These are phyloP conservation scores for Onychostoma macrolepis DNA, from an alignment of 2,113 vertebrate genomes.

Conservation along the genomic window DNA sequence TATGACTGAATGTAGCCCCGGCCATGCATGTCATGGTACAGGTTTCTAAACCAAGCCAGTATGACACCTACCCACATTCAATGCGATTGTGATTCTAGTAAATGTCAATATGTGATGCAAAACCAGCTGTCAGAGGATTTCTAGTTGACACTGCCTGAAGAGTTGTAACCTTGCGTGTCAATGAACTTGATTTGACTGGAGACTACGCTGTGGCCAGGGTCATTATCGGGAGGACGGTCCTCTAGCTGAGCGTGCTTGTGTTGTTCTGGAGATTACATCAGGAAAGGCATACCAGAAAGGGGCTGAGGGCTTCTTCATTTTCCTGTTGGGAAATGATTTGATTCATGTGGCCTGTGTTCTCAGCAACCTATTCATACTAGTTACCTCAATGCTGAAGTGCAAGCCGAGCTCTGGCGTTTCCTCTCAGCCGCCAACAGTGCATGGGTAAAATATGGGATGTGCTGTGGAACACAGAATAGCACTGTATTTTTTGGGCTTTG, in stretches of 20 bases:
- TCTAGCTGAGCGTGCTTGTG: constrained; percentile 14
- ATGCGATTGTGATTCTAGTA: neutral
- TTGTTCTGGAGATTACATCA: constrained; percentile 54
- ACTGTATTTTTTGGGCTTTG: constrained; percentile 30
- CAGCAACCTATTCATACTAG: constrained; percentile 37
- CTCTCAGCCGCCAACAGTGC: neutral
- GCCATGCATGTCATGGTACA: neutral
- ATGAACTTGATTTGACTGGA: constrained; percentile 8
- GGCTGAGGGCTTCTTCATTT: constrained; percentile 49
- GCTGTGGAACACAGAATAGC: neutral
- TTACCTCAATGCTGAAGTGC: neutral
- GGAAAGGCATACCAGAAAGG: constrained; percentile 52
- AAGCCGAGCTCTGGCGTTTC: neutral
- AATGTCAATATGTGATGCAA: neutral
- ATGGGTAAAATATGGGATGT: constrained; percentile 20
- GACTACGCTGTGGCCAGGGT: constrained; percentile 1
- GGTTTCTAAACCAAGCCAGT: neutral
- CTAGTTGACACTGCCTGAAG: neutral
- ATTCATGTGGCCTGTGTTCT: constrained; percentile 42
- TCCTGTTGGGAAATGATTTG: constrained; percentile 39
- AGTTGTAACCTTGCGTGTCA: constrained; percentile 1
- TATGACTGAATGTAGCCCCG: neutral
- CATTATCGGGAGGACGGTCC: constrained; percentile 21
- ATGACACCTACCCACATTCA: constrained; percentile 1
- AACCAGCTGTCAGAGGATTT: neutral